Percentiles rank a stretch among this genome's conserved stretches.
Evolutionary conservation across 2,888 invertebrate species (phyloP).

Genomic region (Eurois occulta): DNA sequence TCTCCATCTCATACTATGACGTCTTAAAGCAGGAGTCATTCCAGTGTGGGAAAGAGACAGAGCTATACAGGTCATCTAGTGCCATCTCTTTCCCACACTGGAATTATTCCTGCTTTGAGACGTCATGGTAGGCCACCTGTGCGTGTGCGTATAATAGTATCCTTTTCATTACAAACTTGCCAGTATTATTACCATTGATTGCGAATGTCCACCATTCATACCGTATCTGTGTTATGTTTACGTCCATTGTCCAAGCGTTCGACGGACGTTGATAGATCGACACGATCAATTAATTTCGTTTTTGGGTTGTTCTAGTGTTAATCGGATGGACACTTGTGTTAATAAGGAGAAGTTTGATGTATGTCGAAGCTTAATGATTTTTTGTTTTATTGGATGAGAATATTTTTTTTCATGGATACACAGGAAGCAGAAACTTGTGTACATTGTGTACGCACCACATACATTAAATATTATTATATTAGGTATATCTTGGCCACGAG

Average conservation of each 20-base stretch:
- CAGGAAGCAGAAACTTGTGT: background rate
- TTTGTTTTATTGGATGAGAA: background rate
- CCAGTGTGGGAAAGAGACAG: no score
- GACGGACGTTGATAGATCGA: constrained; percentile 41
- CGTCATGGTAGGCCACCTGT: no score
- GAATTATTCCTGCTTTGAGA: no score
- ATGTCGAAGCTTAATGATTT: background rate
- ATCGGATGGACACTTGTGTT: constrained; percentile 25
- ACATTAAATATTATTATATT: background rate
- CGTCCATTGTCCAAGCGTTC: constrained; percentile 21
- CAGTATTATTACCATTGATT: background rate
- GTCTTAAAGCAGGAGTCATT: no score
- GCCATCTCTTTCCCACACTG: no score
- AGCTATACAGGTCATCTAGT: no score
- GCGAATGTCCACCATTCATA: background rate
- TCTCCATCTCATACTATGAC: no score
- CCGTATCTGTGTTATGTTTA: background rate
- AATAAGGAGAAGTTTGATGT: background rate
- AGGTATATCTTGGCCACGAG: background rate
- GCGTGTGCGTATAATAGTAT: no score
- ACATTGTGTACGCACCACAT: background rate
- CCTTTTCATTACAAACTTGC: no score
- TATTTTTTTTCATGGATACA: background rate
- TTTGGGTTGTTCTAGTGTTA: constrained; percentile 4
- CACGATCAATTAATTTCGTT: constrained; percentile 19